Percentiles rank a stretch among this genome's conserved stretches.
Conservation (phyloP, 2,888 invertebrate genomes). For the Philhelius pedissequus region DNA sequence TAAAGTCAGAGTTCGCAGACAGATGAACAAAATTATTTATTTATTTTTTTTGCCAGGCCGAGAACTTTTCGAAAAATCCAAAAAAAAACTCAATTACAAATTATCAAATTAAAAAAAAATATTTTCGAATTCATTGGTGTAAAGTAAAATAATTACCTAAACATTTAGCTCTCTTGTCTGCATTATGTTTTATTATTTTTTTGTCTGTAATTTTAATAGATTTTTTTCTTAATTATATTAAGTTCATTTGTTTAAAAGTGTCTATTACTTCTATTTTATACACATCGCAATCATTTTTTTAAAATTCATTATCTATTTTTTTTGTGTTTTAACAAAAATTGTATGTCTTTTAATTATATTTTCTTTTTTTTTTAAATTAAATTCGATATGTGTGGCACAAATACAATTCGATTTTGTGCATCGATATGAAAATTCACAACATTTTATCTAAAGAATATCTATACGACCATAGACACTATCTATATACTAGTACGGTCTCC, state of each 20-base stretch:
- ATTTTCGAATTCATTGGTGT: too few relatives aligned
- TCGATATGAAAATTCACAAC: constrained; percentile 67
- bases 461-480: constrained; percentile 36
- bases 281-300: constrained; percentile 18
- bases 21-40: too few relatives aligned
- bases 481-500: constrained; percentile 85
- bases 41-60: too few relatives aligned
- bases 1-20: too few relatives aligned
- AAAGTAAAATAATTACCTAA: background rate
- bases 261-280: constrained; percentile 12
- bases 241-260: constrained; percentile 13
- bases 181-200: background rate
- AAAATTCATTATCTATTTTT: constrained; percentile 28
- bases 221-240: constrained; percentile 55
- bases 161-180: background rate
- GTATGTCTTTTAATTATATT: too few relatives aligned
- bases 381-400: constrained; percentile 64
- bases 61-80: too few relatives aligned
- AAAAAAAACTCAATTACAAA: too few relatives aligned
- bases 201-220: background rate
- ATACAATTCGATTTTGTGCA: constrained; percentile 43
- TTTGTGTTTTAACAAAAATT: constrained; percentile 20
- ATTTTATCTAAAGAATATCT: constrained; percentile 35
- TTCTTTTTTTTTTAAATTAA: constrained; percentile 24
- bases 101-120: background rate